Percentiles rank a stretch among this genome's conserved stretches.
Conservation (phyloP, 2,797 vertebrate species). For the Glossophaga mutica region DNA sequence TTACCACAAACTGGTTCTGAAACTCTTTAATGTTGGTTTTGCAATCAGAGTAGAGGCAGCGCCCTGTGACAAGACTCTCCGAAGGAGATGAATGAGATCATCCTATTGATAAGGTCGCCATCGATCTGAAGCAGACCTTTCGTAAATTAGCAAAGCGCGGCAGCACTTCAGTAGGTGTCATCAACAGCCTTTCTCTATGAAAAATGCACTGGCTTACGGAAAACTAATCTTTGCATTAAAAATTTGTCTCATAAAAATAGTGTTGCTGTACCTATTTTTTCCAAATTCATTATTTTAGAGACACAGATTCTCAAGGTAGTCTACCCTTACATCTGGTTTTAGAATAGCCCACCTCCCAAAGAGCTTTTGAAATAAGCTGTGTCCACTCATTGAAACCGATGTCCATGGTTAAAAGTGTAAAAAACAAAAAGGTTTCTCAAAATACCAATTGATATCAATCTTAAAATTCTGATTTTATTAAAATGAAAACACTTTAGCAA, state of each 20-base stretch:
- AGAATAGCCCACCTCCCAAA: slow-evolving; percentile 26
- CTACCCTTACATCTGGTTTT: not conserved
- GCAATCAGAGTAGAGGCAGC: slow-evolving; percentile 69
- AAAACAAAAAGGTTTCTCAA: not conserved
- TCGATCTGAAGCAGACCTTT: slow-evolving; percentile 89
- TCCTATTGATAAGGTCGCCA: slow-evolving; percentile 91
- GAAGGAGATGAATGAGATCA: slow-evolving; percentile 89
- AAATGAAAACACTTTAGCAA: slow-evolving; percentile 49
- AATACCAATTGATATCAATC: slow-evolving; percentile 1
- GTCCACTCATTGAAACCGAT: slow-evolving; percentile 70
- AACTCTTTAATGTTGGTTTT: slow-evolving; percentile 60
- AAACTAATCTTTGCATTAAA: slow-evolving; percentile 79
- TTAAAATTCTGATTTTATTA: slow-evolving; percentile 35
- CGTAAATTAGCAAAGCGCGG: slow-evolving; percentile 89
- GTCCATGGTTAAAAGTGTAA: slow-evolving; percentile 50
- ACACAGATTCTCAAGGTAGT: slow-evolving; percentile 52
- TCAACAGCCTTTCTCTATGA: slow-evolving; percentile 81
- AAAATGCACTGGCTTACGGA: slow-evolving; percentile 83
- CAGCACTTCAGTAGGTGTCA: slow-evolving; percentile 86
- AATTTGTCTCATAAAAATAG: slow-evolving; percentile 60
- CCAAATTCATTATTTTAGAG: slow-evolving; percentile 48
- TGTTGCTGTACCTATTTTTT: slow-evolving; percentile 37
- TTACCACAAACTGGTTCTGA: slow-evolving; percentile 61
- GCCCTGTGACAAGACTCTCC: slow-evolving; percentile 77
- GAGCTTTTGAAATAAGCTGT: slow-evolving; percentile 67